These are phyloP conservation scores for Calyptomena viridis DNA, from an alignment of 2,113 vertebrate species.

Conservation along the genomic window DNA sequence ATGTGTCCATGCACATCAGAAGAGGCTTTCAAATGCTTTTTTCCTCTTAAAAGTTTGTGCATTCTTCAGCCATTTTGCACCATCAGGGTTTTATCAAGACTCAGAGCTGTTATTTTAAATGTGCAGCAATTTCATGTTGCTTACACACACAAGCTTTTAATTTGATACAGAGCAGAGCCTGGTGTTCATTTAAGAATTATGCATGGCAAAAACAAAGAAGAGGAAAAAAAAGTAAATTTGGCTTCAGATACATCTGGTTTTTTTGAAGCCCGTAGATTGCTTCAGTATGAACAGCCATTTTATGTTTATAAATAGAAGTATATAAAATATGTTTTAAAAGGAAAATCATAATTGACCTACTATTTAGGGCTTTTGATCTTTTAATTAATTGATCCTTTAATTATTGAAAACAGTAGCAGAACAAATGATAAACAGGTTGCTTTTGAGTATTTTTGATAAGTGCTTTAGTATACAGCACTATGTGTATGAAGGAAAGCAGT, in stretches of 20 bases:
- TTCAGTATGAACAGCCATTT: constrained; percentile 13
- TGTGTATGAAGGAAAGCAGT: not conserved
- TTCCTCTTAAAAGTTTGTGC: not conserved
- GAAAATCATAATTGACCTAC: not conserved
- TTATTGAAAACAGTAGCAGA: constrained; percentile 11
- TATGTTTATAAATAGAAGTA: constrained; percentile 27
- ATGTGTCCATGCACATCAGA: not conserved
- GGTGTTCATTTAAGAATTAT: not conserved
- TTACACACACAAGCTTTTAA: not conserved
- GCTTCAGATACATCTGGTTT: not conserved
- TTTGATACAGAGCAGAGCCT: not conserved
- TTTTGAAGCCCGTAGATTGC: not conserved
- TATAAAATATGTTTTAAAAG: not conserved
- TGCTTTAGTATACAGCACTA: not conserved
- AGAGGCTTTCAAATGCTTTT: not conserved
- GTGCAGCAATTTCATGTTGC: not conserved
- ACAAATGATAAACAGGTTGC: not conserved
- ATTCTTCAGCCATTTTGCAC: not conserved
- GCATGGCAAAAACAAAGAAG: not conserved
- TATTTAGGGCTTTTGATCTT: constrained; percentile 33
- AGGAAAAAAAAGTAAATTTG: not conserved
- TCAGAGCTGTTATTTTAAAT: not conserved
- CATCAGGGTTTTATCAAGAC: not conserved
- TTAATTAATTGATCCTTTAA: constrained; percentile 11
- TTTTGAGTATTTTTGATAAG: not conserved